Evolutionary conservation across 2,113 vertebrate species (phyloP).

Genomic region (Petrocephalus microphthalmus): DNA sequence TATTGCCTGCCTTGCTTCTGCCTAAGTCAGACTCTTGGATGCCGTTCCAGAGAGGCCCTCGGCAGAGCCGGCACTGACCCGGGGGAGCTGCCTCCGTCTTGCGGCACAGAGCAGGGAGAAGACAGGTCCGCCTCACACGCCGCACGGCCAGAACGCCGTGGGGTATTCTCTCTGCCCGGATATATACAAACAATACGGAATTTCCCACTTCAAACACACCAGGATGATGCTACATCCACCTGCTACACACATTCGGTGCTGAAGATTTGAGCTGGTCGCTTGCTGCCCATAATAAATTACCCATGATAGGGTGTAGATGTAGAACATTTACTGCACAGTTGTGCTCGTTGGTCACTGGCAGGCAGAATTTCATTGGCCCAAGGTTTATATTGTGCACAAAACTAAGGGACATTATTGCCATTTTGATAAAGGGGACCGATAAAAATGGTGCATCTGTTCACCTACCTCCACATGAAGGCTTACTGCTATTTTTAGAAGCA

Average conservation of each 20-base stretch:
- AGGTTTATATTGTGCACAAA: not conserved
- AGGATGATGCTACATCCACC: not conserved
- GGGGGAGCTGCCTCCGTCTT: not conserved
- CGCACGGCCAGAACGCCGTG: not conserved
- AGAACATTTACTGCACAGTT: not conserved
- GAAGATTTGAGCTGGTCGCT: not conserved
- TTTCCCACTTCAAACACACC: not conserved
- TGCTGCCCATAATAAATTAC: not conserved
- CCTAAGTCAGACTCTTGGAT: not conserved
- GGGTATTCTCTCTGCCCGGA: not conserved
- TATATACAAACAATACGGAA: not conserved
- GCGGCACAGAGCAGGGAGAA: not conserved
- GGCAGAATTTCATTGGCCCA: not conserved
- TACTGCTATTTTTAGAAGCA: conserved; percentile 26
- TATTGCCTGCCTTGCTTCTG: not conserved
- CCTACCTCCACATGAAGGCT: conserved; percentile 21
- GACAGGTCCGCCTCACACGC: not conserved
- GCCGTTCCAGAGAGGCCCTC: not conserved
- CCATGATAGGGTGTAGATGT: not conserved
- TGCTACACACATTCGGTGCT: not conserved
- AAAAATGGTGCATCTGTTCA: not conserved
- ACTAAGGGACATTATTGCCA: not conserved
- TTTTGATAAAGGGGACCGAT: not conserved
- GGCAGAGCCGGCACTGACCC: not conserved
- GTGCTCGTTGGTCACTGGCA: not conserved